Percentiles rank a stretch among this genome's conserved stretches.
Conservation (phyloP, 2,113 vertebrate species). For the Sus scrofa region T2T-Sscrofa CM000817.6:75239501-75240000, state of each 20-base stretch:
- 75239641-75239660: accelerated
- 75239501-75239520: not conserved
- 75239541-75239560: not conserved
- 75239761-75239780: no score
- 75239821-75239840: no score
- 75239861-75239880: not conserved
- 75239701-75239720: no score
- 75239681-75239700: not conserved
- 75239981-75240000: no score
- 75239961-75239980: not conserved
- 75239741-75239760: no score
- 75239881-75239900: not conserved
- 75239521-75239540: not conserved
- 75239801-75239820: not conserved
- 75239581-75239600: not conserved
- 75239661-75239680: not conserved
- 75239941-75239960: not conserved
- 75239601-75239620: not conserved
- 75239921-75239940: not conserved
- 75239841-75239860: no score
- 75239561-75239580: not conserved
- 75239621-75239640: not conserved
- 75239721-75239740: no score
- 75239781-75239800: no score
- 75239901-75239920: not conserved